Evolutionary conservation across 2,113 vertebrate species (phyloP).

Genomic region (Cottus gobio): DNA sequence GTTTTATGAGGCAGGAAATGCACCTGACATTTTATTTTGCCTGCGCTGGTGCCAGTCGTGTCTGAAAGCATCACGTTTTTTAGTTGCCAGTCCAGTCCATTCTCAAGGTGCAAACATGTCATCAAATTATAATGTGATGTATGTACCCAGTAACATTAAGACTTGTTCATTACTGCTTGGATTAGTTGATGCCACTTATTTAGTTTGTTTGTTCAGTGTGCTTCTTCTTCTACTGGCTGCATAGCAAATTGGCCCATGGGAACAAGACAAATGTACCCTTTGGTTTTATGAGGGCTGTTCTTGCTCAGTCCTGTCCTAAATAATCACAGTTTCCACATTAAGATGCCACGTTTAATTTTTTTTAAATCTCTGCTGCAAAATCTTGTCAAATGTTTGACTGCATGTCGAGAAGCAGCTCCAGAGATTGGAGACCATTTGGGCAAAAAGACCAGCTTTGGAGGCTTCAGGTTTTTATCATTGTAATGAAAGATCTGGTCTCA

Average conservation of each 20-base stretch:
- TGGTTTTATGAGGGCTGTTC: constrained; percentile 46
- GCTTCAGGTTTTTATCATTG: constrained; percentile 7
- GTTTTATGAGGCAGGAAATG: no score
- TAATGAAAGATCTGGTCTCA: constrained; percentile 12
- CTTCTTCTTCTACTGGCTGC: background rate
- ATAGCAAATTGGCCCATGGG: constrained; percentile 14
- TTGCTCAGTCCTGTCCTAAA: constrained; percentile 42
- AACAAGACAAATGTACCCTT: constrained; percentile 29
- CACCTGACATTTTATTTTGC: no score
- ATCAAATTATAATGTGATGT: background rate
- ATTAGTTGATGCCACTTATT: constrained; percentile 15
- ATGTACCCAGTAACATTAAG: background rate
- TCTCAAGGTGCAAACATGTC: background rate
- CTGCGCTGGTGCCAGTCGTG: background rate
- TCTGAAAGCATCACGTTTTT: background rate
- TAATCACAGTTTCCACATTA: constrained; percentile 48
- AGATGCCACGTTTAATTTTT: background rate
- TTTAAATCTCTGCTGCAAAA: constrained; percentile 28
- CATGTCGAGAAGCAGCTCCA: background rate
- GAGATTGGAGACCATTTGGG: background rate
- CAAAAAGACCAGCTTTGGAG: background rate
- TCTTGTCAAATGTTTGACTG: constrained; percentile 27
- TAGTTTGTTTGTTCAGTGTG: background rate
- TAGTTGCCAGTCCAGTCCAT: background rate
- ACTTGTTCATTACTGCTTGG: constrained; percentile 2